These are phyloP conservation scores for Trididemnum miniatum DNA, from an alignment of 23 tunicate species.

Conservation along the genomic window DNA sequence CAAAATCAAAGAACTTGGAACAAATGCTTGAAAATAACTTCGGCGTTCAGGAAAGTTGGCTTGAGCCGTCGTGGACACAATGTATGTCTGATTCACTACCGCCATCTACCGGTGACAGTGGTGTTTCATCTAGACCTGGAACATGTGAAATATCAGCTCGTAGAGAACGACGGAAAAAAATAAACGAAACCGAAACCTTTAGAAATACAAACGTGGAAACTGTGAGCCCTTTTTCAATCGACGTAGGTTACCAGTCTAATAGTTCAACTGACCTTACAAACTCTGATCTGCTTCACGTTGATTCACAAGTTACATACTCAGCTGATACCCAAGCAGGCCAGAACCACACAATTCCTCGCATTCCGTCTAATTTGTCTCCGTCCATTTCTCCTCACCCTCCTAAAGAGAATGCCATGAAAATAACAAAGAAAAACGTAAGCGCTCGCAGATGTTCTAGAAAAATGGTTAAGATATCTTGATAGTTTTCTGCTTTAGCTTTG, in stretches of 20 bases:
- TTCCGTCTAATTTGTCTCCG: background rate
- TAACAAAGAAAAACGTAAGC: slow-evolving; percentile 1
- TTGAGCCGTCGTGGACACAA: slow-evolving; percentile 64
- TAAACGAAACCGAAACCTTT: too few relatives aligned
- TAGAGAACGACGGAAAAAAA: slow-evolving; percentile 25
- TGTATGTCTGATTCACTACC: slow-evolving; percentile 40
- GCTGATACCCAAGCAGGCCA: background rate
- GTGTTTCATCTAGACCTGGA: slow-evolving; percentile 68
- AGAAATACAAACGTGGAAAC: too few relatives aligned
- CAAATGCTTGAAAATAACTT: background rate
- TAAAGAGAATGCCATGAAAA: background rate
- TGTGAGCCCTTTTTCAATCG: background rate
- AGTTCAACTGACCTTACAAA: slow-evolving; percentile 32
- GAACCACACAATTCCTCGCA: background rate
- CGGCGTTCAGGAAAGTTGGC: slow-evolving; percentile 51
- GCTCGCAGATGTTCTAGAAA: slow-evolving; percentile 19
- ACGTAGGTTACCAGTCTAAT: slow-evolving; percentile 30
- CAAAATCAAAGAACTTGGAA: background rate
- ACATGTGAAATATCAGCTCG: slow-evolving; percentile 48
- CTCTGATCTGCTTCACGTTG: background rate
- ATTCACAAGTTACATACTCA: background rate
- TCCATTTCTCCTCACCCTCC: slow-evolving; percentile 23
- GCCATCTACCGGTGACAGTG: slow-evolving; percentile 72
- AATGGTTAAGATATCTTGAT: background rate
- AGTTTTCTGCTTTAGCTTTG: too few relatives aligned